Evolutionary conservation across 2,888 invertebrate genomes (phyloP).

Genomic region (Strigamia maritima): DNA sequence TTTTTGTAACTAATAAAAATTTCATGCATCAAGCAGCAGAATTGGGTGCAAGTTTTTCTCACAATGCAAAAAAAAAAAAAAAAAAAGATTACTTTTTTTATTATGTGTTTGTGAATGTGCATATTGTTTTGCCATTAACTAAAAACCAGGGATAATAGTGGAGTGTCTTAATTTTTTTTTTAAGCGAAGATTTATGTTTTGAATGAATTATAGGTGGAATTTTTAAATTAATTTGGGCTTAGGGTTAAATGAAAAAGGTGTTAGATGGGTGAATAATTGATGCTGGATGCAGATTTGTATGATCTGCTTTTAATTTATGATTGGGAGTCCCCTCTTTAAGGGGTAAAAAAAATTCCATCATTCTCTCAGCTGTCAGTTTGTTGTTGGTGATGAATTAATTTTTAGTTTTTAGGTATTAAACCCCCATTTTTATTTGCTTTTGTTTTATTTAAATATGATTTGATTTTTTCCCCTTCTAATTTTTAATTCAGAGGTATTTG

Average conservation of each 20-base stretch:
- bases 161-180: background rate
- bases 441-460: background rate
- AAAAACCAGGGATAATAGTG: background rate
- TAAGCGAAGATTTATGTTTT: background rate
- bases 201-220: background rate
- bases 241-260: conserved; percentile 7
- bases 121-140: background rate
- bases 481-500: background rate
- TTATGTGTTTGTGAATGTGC: background rate
- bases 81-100: background rate
- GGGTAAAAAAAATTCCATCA: background rate
- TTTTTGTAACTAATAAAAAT: background rate
- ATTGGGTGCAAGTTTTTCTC: background rate
- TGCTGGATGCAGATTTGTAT: background rate
- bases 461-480: background rate
- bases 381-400: background rate
- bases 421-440: background rate
- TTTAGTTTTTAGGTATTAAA: background rate
- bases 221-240: conserved; percentile 3
- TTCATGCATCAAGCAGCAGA: background rate
- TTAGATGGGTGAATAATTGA: conserved; percentile 10
- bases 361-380: background rate
- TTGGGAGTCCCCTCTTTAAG: background rate
- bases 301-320: background rate
- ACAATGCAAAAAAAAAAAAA: background rate